These are phyloP conservation scores for Idaea straminata DNA, from an alignment of 2,888 invertebrate species.

Conservation along the genomic window DNA sequence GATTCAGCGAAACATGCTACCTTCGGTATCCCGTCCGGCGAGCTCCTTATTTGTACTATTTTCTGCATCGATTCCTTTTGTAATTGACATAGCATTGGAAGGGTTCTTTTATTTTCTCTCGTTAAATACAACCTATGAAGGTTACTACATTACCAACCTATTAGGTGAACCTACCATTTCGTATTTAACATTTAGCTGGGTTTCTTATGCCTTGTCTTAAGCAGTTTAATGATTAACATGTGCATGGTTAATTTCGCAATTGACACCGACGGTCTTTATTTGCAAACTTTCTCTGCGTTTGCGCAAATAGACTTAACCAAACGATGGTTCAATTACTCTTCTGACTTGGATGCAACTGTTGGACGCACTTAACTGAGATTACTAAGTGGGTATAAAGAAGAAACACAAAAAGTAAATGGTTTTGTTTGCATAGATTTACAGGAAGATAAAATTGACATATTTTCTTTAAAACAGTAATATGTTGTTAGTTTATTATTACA, in stretches of 20 bases:
- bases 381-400: background rate
- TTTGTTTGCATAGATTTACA: background rate
- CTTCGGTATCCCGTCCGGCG: constrained; percentile 7
- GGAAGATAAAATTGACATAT: background rate
- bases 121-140: background rate
- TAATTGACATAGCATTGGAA: constrained; percentile 3
- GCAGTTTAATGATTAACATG: constrained; percentile 32
- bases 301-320: constrained; percentile 22
- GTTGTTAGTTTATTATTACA: background rate
- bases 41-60: constrained; percentile 11
- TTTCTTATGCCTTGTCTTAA: constrained; percentile 21
- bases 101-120: background rate
- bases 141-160: background rate
- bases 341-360: constrained; percentile 37
- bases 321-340: constrained; percentile 15
- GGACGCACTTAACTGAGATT: background rate
- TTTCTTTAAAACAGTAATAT: no score
- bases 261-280: constrained; percentile 54
- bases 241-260: constrained; percentile 53
- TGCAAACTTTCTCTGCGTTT: constrained; percentile 56
- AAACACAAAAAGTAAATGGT: background rate
- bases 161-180: background rate
- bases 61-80: constrained; percentile 15
- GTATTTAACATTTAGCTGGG: background rate
- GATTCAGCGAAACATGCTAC: constrained; percentile 13